Base-by-base conservation (phyloP, 2,888 invertebrate species). In the Caradrina clavipalpis region DNA sequence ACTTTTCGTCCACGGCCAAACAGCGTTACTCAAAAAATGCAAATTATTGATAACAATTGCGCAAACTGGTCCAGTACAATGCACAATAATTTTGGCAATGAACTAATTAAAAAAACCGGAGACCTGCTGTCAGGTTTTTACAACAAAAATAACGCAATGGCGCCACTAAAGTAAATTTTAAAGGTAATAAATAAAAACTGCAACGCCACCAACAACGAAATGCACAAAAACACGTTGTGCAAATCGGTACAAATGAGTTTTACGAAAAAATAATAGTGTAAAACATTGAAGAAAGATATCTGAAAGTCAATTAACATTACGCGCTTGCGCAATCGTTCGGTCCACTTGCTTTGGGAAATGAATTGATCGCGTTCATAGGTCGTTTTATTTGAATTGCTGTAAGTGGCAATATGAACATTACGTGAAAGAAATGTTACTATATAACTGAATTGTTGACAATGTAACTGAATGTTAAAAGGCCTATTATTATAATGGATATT, bases 221-320 rank as follows among this genome's bases (percentile, higher is more conserved):
- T 50, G 13, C 49, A 73, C 66, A 81, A 85, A 80, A 81, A 65
- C 56, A 49, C 26, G 61, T 86, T 88, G 85, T 86, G 84, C 82
- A 86, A 88, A 86, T 58, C 69, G 61, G 65, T 78, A 61, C 79
- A 81, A 88, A 85, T 82, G 67, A 82, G 80, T 76, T 80, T 82
- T 81, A 78, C 80, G 77, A 82, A 84, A 78, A 83, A 73, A 69
- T 63, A 58, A 54, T 65, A 35, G 35, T 35, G 50, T 57, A 59
- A 67, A 66, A 68, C 66, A 51, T 61, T 76, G 68, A 76, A 73
- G 74, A 80, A 85, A 85, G 82, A 83, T 69, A 75, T 71, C 82
- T 55, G 77, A 85, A 77, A 83, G 80, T 69, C 73, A 82, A 76
- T 79, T 79, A 74, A 73, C 75, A 80, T 74, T 78, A 72, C 61